These are phyloP conservation scores for Melozone crissalis DNA, from an alignment of 2,113 vertebrate species.

Conservation along the genomic window DNA sequence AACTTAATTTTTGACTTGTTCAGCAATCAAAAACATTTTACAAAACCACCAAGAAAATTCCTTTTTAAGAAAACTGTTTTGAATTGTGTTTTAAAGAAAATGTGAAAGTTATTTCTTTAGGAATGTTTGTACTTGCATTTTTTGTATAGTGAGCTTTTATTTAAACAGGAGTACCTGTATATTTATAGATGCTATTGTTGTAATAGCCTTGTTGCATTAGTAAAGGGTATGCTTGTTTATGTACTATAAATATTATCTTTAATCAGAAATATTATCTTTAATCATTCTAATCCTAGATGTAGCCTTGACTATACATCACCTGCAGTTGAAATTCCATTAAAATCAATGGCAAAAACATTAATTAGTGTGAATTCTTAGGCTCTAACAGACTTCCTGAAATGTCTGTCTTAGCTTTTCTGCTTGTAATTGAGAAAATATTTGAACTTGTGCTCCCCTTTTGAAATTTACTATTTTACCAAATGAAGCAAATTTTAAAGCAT, in stretches of 20 bases:
- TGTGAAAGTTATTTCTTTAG: neutral
- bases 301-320: neutral
- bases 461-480: neutral
- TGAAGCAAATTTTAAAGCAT: neutral
- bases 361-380: neutral
- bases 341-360: neutral
- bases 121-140: neutral
- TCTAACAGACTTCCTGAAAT: neutral
- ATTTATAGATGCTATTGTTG: neutral
- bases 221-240: neutral
- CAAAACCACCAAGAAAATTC: neutral
- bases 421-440: neutral
- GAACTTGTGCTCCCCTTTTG: neutral
- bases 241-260: neutral
- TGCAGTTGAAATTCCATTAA: neutral
- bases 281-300: neutral
- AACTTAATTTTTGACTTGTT: slow-evolving; percentile 14
- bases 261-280: neutral
- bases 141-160: neutral
- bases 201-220: neutral
- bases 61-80: neutral
- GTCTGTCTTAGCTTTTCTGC: neutral
- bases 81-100: neutral
- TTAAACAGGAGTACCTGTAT: neutral
- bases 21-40: neutral